A percentile compares a stretch with the other conserved stretches of the same genome.
phyloP scores from a whole-genome alignment of 2,797 vertebrate species.

The Acanthurus leucopareius region DNA sequence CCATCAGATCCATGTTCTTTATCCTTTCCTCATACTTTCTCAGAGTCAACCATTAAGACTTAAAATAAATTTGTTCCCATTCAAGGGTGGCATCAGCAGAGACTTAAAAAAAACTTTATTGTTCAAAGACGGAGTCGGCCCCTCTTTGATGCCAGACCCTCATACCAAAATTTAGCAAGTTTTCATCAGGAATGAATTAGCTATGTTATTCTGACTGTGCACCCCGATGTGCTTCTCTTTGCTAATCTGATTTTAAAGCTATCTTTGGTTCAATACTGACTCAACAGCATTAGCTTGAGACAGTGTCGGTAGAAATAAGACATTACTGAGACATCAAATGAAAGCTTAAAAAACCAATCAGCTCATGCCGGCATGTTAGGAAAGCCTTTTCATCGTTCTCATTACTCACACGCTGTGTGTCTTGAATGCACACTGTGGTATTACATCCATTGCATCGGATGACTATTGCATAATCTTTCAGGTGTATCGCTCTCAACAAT shows the following conservation, averaged over 20 bases:
- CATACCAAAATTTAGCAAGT: constrained; percentile 3
- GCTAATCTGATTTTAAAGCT: constrained; percentile 61
- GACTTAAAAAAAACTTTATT: constrained; percentile 5
- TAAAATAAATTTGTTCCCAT: constrained; percentile 31
- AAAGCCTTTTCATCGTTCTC: constrained; percentile 48
- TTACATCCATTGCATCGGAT: constrained; percentile 8
- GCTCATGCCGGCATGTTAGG: constrained; percentile 29
- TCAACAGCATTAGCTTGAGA: constrained; percentile 48
- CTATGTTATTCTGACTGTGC: constrained; percentile 31
- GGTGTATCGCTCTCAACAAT: constrained; percentile 15
- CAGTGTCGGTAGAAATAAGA: constrained; percentile 40
- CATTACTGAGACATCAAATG: constrained; percentile 57
- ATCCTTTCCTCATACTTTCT: constrained; percentile 34
- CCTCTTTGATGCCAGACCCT: background rate
- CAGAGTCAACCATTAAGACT: constrained; percentile 22
- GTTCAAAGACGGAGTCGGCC: constrained; percentile 31
- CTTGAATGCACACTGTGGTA: constrained; percentile 18
- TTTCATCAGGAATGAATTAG: constrained; percentile 51
- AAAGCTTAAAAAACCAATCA: constrained; percentile 60
- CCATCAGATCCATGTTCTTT: constrained; percentile 4
- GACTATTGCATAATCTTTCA: constrained; percentile 29
- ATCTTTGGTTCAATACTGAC: constrained; percentile 60
- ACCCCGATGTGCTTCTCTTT: constrained; percentile 19
- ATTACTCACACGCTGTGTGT: constrained; percentile 47
- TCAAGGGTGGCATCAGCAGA: constrained; percentile 30